A percentile compares a stretch with the other conserved stretches of the same genome.
Evolutionary conservation across 2,888 invertebrate genomes (phyloP).

Genomic region (Mactromeris polynyma): DNA sequence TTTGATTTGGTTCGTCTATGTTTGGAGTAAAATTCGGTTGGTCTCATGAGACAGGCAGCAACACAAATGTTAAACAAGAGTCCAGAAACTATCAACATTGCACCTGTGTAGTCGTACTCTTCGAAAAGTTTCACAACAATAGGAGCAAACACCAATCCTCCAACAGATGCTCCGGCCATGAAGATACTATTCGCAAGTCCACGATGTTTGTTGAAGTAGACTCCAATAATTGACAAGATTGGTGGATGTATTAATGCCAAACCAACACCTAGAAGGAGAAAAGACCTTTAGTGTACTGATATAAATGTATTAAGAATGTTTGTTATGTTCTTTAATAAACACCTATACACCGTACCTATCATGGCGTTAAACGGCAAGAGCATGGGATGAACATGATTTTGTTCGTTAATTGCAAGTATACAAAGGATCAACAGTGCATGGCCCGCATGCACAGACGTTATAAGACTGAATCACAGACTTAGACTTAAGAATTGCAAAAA

Average conservation of each 20-base stretch:
- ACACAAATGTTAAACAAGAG: constrained; percentile 45
- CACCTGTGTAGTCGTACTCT: constrained; percentile 46
- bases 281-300: neutral
- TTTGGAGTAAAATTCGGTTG: constrained; percentile 41
- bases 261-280: constrained; percentile 43
- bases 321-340: no score
- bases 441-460: no score
- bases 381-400: no score
- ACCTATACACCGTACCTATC: no score
- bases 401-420: no score
- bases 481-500: no score
- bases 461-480: no score
- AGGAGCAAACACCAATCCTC: constrained; percentile 57
- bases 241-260: constrained; percentile 51
- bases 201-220: constrained; percentile 58
- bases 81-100: constrained; percentile 48
- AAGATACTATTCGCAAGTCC: constrained; percentile 63
- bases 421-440: no score
- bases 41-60: constrained; percentile 45
- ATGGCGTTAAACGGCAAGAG: no score
- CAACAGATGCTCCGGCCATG: constrained; percentile 47
- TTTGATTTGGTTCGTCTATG: neutral
- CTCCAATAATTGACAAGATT: constrained; percentile 49
- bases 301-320: neutral
- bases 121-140: constrained; percentile 47